These are phyloP conservation scores for Buceros bicornis DNA, from an alignment of 2,797 vertebrate genomes.

Conservation along the genomic window DNA sequence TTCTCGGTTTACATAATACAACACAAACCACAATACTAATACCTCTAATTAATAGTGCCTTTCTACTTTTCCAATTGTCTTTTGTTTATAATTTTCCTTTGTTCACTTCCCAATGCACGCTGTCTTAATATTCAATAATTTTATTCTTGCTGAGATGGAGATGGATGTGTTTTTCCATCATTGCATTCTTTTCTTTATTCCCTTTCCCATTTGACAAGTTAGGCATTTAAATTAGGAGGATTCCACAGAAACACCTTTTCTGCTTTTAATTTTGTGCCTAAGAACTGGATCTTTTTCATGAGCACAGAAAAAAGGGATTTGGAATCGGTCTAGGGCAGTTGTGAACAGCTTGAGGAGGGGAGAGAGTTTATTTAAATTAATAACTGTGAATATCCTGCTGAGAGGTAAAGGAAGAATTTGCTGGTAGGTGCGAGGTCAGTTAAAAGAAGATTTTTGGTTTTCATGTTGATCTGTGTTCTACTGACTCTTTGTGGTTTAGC, in stretches of 20 bases:
- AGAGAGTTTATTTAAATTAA: neutral
- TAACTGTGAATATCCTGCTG: neutral
- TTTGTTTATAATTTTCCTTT: slow-evolving; percentile 6
- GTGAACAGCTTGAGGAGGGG: neutral
- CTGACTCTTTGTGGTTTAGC: neutral
- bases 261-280: neutral
- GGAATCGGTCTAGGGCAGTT: neutral
- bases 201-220: neutral
- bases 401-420: neutral
- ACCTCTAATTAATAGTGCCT: neutral
- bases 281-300: neutral
- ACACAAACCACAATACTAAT: neutral
- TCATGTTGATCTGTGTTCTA: neutral
- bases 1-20: neutral
- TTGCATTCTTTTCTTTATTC: neutral
- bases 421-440: neutral
- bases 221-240: neutral
- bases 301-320: neutral
- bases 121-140: neutral
- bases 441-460: neutral
- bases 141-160: neutral
- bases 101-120: neutral
- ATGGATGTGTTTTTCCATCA: neutral
- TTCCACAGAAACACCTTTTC: neutral
- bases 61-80: neutral